Base-by-base conservation (phyloP, 2,797 vertebrate species). In the Amazonetta brasiliensis region DNA sequence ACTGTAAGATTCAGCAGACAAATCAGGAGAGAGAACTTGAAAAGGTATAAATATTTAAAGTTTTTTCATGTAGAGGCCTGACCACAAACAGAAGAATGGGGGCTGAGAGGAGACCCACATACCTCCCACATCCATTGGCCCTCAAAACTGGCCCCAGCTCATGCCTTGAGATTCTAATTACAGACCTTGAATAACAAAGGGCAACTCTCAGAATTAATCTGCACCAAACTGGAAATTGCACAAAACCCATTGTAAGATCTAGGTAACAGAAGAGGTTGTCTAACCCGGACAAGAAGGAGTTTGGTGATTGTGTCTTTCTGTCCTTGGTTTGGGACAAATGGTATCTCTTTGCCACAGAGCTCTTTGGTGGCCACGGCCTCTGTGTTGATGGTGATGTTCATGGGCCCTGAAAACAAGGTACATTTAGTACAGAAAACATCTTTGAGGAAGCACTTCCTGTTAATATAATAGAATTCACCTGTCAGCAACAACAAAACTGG, bases 201-300 rank as follows among this genome's bases (percentile, higher is more conserved):
- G 0, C 72, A 87, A 56, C n/a, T 44, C 31, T 39, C 48, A 60
- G 35, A 87, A 83, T 78, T 50, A 71, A 66, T 20, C 46, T 0
- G 0, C 31, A 55, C 7, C 77, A 68, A 74, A 91, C 2, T 64
- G 63, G 35, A 18, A 68, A 48, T 31, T 69, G 31, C 48, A 66
- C 26, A 84, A 89, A 91, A 21, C 31, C 64, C 44, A 1, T 17
- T 82, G 89, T 48, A 56, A 67, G 54, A 20, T 52, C 35, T 77
- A 77, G 20, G 44, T 54, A 91, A 80, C 7, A 90, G 46, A 93
- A 90, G 10, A 90, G 3, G 13, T 83, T 75, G 58, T 79, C 98
- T 97, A 89, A 98, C 98, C 95, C 95, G 97, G 33, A 98, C 98
- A 92, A 96, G 44, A 9, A 98, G 93, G 25, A 85, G 28, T 92